phyloP scores from a whole-genome alignment of 2,888 invertebrate species.

The Meta bourneti region DNA sequence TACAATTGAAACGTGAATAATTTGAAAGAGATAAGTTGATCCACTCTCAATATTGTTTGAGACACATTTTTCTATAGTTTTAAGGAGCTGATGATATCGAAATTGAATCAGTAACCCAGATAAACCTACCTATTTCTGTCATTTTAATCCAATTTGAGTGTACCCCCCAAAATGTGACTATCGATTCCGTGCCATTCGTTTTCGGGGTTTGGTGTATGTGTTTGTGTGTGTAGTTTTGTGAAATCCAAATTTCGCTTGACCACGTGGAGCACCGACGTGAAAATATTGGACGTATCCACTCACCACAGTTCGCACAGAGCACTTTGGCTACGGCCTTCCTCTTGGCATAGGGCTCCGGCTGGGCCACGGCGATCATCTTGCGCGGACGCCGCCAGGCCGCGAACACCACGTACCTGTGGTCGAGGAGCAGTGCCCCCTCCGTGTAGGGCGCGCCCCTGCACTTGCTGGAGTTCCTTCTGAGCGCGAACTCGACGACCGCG shows the following conservation, averaged over 20 bases:
- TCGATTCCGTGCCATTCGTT: too few relatives aligned
- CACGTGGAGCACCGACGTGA: neutral
- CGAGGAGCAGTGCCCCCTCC: constrained; percentile 1
- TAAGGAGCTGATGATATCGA: too few relatives aligned
- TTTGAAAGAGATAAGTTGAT: too few relatives aligned
- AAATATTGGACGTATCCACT: constrained; percentile 48
- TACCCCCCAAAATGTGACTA: too few relatives aligned
- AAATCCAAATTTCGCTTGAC: neutral
- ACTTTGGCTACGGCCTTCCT: constrained; percentile 57
- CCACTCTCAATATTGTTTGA: too few relatives aligned
- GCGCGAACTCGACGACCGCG: constrained; percentile 48
- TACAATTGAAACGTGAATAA: too few relatives aligned
- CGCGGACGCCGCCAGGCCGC: constrained; percentile 54
- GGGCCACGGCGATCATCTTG: constrained; percentile 64
- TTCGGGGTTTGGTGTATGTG: too few relatives aligned
- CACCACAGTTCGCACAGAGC: constrained; percentile 72
- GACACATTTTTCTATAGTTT: too few relatives aligned
- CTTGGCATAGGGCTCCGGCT: constrained; percentile 66
- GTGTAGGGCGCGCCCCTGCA: constrained; percentile 47
- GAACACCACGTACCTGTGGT: constrained; percentile 64
- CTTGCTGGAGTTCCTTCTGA: constrained; percentile 32
- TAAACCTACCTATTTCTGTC: too few relatives aligned
- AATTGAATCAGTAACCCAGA: too few relatives aligned
- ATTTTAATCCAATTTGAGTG: too few relatives aligned
- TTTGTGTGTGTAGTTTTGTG: too few relatives aligned